Evolutionary conservation across 92 coral and sea anemone species (phyloP).

Genomic region (Epizoanthus stellaris): DNA sequence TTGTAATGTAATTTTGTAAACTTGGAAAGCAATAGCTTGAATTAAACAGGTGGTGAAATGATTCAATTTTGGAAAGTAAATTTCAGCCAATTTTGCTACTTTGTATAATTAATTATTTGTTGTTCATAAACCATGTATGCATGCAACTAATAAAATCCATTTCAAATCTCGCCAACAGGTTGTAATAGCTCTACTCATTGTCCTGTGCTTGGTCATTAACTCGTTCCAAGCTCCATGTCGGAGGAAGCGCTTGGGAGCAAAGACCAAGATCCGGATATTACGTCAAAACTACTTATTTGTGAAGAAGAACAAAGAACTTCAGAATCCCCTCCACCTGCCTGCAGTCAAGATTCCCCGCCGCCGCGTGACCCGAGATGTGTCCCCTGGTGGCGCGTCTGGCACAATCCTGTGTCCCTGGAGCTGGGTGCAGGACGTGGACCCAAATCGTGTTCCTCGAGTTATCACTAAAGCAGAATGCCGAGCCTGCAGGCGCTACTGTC

Average conservation of each 20-base stretch:
- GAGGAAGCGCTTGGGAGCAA: slow-evolving; percentile 12
- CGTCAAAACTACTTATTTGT: slow-evolving; percentile 35
- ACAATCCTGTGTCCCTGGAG: slow-evolving; percentile 49
- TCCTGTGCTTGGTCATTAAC: not conserved
- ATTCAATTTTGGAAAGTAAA: no score
- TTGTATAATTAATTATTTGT: no score
- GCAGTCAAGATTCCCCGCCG: slow-evolving; percentile 22
- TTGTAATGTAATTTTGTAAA: no score
- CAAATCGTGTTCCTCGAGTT: slow-evolving; percentile 43
- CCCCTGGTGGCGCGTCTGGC: slow-evolving; percentile 3
- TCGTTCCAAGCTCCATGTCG: slow-evolving; percentile 18
- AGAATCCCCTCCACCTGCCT: slow-evolving; percentile 6
- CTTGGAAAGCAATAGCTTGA: no score
- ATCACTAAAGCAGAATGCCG: slow-evolving; percentile 54
- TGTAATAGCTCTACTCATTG: not conserved
- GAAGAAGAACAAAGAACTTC: not conserved
- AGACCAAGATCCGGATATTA: not conserved
- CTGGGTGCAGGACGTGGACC: slow-evolving; percentile 48
- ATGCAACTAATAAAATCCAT: slow-evolving; percentile 1
- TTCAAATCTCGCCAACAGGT: not conserved
- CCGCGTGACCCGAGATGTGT: slow-evolving; percentile 34
- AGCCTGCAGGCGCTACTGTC: slow-evolving; percentile 42
- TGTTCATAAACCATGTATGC: no score
- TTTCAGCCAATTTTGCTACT: no score
- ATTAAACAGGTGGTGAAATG: no score